Conservation (phyloP, 1,140 invertebrate species). For the Drosophila ohnishii region DNA sequence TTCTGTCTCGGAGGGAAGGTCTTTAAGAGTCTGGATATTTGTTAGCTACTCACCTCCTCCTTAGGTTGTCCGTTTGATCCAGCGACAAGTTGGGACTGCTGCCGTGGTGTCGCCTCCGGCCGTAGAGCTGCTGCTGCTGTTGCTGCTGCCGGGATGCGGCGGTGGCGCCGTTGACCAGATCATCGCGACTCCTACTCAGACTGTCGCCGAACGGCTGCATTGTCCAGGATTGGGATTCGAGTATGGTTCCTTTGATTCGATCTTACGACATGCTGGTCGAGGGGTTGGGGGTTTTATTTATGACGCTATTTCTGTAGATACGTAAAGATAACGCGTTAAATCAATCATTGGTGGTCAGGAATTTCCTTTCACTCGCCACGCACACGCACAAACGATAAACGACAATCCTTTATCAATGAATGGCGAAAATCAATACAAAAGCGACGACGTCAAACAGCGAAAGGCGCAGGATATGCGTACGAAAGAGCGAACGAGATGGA, state of each 20-base stretch:
- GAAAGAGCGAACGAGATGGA: conserved; percentile 1
- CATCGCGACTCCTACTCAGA: conserved; percentile 80
- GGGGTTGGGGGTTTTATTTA: not conserved
- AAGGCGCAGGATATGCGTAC: conserved; percentile 44
- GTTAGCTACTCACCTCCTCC: conserved; percentile 65
- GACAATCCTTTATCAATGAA: conserved; percentile 74
- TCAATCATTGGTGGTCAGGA: conserved; percentile 5
- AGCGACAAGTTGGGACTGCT: conserved; percentile 77
- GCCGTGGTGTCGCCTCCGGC: conserved; percentile 70
- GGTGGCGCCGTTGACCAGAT: conserved; percentile 67
- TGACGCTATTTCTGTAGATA: conserved; percentile 14
- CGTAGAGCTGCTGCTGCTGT: conserved; percentile 44
- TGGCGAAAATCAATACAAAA: conserved; percentile 56
- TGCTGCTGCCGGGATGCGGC: conserved; percentile 58
- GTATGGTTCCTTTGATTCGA: conserved; percentile 8
- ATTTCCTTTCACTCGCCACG: not conserved
- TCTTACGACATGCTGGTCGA: conserved; percentile 64
- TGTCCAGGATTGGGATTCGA: conserved; percentile 50
- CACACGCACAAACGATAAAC: conserved; percentile 7
- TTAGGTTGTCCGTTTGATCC: conserved; percentile 78
- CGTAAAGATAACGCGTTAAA: conserved; percentile 9
- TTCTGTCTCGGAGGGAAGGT: not conserved
- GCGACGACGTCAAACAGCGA: conserved; percentile 51
- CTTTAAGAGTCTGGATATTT: not conserved
- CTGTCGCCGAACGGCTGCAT: conserved; percentile 81